Conservation (phyloP, 1,140 invertebrate genomes). For the Pseudomyrmex pallidus region DNA sequence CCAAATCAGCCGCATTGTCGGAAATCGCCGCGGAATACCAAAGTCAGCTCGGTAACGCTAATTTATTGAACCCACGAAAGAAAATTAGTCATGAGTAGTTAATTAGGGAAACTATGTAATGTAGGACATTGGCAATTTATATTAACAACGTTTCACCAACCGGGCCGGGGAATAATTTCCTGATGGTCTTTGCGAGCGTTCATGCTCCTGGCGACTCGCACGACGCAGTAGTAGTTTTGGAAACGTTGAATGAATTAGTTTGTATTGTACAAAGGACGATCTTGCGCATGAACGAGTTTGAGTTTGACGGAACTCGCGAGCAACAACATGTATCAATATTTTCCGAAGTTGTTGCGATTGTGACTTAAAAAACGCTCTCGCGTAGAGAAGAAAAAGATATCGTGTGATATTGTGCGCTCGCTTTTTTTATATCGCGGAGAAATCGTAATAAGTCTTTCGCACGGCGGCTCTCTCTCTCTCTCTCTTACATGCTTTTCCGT, state of each 20-base stretch:
- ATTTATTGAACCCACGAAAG: slow-evolving; percentile 3
- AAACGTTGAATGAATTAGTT: slow-evolving; percentile 41
- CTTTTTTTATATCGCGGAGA: too few species aligned
- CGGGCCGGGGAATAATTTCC: slow-evolving; percentile 10
- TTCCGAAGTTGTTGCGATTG: not conserved
- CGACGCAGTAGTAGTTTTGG: slow-evolving; percentile 4
- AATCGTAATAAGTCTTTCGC: too few species aligned
- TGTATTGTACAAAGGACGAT: slow-evolving; percentile 18
- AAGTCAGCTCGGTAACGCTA: not conserved
- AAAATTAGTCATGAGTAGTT: slow-evolving; percentile 19
- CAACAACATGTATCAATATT: slow-evolving; percentile 1
- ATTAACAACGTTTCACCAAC: slow-evolving; percentile 13
- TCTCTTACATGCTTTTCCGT: too few species aligned
- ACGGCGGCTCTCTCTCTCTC: too few species aligned
- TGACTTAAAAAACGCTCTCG: too few species aligned
- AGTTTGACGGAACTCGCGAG: not conserved
- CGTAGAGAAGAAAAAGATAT: too few species aligned
- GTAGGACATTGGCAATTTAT: slow-evolving; percentile 1
- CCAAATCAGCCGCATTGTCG: not conserved
- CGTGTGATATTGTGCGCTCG: too few species aligned
- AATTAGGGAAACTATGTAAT: not conserved
- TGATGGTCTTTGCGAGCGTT: not conserved
- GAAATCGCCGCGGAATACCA: not conserved
- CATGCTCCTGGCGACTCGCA: not conserved
- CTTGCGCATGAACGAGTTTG: not conserved